Evolutionary conservation across 2,113 vertebrate genomes (phyloP).

Genomic region (Gambusia holbrooki): DNA sequence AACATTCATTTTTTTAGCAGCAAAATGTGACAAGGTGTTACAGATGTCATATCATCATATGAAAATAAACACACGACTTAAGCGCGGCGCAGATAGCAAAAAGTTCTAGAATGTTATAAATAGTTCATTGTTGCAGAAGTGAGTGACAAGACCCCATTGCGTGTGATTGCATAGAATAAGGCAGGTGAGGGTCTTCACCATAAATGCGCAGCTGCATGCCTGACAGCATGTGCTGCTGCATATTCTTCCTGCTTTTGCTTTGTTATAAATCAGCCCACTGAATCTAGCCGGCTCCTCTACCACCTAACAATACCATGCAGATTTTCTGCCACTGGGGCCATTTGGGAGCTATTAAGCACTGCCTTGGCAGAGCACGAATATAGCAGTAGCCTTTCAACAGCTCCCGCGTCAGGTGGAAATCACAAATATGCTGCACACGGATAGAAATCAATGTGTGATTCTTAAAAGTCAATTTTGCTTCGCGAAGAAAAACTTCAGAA

Average conservation of each 20-base stretch:
- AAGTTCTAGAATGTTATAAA: conserved; percentile 27
- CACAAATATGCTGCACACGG: conserved; percentile 19
- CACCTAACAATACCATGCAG: conserved; percentile 57
- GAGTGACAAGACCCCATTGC: conserved; percentile 33
- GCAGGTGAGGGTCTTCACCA: conserved; percentile 24
- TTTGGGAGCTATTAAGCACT: conserved; percentile 60
- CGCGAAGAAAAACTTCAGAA: conserved; percentile 14
- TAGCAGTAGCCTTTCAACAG: conserved; percentile 42
- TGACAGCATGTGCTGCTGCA: conserved; percentile 29
- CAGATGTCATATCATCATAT: conserved; percentile 15
- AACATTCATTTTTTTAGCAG: conserved; percentile 27
- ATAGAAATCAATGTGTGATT: conserved; percentile 22
- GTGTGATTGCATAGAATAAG: conserved; percentile 23
- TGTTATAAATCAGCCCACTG: conserved; percentile 46
- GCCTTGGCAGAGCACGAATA: conserved; percentile 41
- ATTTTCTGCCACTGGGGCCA: conserved; percentile 47
- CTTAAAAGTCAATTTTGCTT: conserved; percentile 36
- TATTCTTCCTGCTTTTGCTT: conserved; percentile 35
- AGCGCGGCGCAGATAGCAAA: conserved; percentile 8
- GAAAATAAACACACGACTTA: conserved; percentile 33
- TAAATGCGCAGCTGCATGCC: conserved; percentile 38
- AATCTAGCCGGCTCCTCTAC: conserved; percentile 50
- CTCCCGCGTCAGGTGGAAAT: conserved; percentile 46
- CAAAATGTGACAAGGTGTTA: conserved; percentile 10
- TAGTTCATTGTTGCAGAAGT: conserved; percentile 13